Conservation (phyloP, 2,797 vertebrate species). For the Xerus rutilus region DNA sequence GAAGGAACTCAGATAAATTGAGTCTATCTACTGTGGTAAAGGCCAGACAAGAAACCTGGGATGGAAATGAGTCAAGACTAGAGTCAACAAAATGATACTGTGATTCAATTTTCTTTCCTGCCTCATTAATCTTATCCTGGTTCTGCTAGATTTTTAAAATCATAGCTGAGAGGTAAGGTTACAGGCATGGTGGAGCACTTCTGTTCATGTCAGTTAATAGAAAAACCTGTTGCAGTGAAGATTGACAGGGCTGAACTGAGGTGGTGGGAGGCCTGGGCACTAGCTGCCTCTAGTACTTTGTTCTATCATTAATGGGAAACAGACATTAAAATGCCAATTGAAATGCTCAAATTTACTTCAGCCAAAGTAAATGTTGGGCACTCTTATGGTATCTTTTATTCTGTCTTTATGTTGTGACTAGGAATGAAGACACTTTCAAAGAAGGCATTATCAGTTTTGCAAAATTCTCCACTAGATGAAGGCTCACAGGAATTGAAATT, state of each 20-base stretch:
- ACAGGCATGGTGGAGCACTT: slow-evolving; percentile 34
- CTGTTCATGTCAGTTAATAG: slow-evolving; percentile 33
- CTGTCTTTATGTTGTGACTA: neutral
- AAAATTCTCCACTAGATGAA: neutral
- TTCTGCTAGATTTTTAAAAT: slow-evolving; percentile 49
- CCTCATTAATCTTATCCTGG: slow-evolving; percentile 47
- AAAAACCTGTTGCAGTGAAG: neutral
- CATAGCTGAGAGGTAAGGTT: slow-evolving; percentile 53
- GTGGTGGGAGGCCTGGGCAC: neutral
- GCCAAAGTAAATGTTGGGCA: neutral
- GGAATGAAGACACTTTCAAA: neutral
- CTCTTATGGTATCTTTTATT: neutral
- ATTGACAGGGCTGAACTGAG: slow-evolving; percentile 69
- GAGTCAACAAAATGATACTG: slow-evolving; percentile 18
- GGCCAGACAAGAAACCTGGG: neutral
- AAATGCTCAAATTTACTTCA: slow-evolving; percentile 3
- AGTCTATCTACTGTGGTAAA: neutral
- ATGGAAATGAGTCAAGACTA: neutral
- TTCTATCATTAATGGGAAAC: slow-evolving; percentile 75
- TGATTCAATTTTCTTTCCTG: slow-evolving; percentile 54
- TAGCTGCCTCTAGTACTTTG: slow-evolving; percentile 57
- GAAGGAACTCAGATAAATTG: slow-evolving; percentile 7
- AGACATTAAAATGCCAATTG: slow-evolving; percentile 58
- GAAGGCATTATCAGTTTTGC: neutral
- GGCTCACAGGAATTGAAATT: neutral